Percentiles rank a stretch among this genome's conserved stretches.
phyloP scores from a whole-genome alignment of 2,888 invertebrate species.

The Ditylenchus weischeri region DNA sequence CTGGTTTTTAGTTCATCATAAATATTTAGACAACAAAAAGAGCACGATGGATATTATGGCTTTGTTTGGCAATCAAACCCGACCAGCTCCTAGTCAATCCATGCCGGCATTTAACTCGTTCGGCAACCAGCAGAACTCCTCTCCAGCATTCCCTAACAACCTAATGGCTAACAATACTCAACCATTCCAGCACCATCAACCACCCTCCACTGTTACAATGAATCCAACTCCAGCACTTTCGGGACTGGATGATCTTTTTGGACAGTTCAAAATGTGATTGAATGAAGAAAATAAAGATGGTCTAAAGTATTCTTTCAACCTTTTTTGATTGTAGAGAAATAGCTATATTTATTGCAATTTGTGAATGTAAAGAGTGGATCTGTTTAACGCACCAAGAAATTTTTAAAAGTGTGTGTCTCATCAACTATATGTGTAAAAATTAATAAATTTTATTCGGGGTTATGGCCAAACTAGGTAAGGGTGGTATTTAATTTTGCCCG shows the following conservation, averaged over 20 bases:
- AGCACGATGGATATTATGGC: constrained; percentile 32
- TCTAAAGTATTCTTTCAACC: too few relatives aligned
- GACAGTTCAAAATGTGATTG: constrained; percentile 14
- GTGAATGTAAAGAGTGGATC: too few relatives aligned
- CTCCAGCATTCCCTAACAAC: neutral
- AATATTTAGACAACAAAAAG: constrained; percentile 25
- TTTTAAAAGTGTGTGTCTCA: too few relatives aligned
- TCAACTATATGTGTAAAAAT: too few relatives aligned
- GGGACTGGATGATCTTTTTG: constrained; percentile 19
- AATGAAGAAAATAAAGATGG: too few relatives aligned
- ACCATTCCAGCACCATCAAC: constrained; percentile 9
- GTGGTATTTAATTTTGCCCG: too few relatives aligned
- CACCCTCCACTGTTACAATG: neutral
- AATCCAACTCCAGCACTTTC: constrained; percentile 6
- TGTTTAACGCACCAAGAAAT: too few relatives aligned
- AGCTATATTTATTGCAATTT: too few relatives aligned
- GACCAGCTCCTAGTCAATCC: constrained; percentile 4
- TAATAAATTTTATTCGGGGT: too few relatives aligned
- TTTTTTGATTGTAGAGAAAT: too few relatives aligned
- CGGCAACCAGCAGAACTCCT: neutral
- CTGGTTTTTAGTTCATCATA: too few relatives aligned
- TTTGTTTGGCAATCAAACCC: constrained; percentile 14
- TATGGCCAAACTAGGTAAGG: too few relatives aligned
- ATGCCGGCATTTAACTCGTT: constrained; percentile 6
- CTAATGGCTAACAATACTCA: neutral